phyloP scores from a whole-genome alignment of 2,888 invertebrate genomes.

The Spicauda simplicius region DNA sequence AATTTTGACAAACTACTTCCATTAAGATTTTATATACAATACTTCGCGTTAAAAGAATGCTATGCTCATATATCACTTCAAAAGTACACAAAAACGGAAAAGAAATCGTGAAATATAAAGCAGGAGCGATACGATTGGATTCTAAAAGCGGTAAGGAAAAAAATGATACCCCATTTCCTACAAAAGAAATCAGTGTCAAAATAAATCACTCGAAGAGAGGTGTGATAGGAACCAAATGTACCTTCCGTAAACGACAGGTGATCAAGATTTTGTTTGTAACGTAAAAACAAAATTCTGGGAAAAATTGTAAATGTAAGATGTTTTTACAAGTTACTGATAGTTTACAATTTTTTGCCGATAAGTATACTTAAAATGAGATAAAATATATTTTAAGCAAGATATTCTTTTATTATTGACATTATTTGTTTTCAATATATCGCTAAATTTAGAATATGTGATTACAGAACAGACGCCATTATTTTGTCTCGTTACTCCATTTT shows the following conservation, averaged over 20 bases:
- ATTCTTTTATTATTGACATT: no score
- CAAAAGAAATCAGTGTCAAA: constrained; percentile 1
- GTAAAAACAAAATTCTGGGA: not conserved
- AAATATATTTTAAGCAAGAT: no score
- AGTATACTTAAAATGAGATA: no score
- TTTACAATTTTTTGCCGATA: no score
- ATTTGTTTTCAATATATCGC: no score
- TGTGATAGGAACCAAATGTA: not conserved
- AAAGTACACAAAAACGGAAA: not conserved
- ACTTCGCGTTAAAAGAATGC: not conserved
- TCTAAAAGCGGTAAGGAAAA: not conserved
- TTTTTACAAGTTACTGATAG: no score
- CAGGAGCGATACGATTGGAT: not conserved
- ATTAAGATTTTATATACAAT: not conserved
- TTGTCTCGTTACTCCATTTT: no score
- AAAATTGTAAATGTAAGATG: not conserved
- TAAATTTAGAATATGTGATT: no score
- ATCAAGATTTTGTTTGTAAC: not conserved
- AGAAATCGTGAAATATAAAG: not conserved
- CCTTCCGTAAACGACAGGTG: not conserved
- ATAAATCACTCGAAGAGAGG: not conserved
- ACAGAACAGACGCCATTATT: no score
- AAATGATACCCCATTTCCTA: constrained; percentile 1
- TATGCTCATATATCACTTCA: not conserved
- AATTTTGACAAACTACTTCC: no score